Conservation (phyloP, 2,797 vertebrate species). For the Nannoperca obscura region DNA sequence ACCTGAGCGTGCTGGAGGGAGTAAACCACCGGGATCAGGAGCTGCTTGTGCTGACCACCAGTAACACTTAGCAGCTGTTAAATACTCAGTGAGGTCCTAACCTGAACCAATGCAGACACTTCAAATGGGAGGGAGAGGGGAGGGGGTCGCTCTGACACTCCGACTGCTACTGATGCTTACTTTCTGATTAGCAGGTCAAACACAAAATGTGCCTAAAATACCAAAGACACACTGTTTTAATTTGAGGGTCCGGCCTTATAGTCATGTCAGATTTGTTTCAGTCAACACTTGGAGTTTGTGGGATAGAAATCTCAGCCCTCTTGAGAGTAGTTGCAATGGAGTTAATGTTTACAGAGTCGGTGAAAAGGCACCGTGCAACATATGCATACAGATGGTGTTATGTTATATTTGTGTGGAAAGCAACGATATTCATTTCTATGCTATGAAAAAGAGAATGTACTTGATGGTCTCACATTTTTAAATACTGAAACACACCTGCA, state of each 20-base stretch:
- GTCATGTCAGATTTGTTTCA: conserved; percentile 59
- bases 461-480: neutral
- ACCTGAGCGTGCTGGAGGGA: conserved; percentile 15
- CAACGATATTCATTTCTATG: neutral
- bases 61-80: conserved; percentile 76
- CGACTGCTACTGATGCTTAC: conserved; percentile 69
- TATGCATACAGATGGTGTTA: conserved; percentile 9
- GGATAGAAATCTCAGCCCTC: conserved; percentile 37
- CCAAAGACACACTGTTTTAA: conserved; percentile 61
- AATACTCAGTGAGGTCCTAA: conserved; percentile 56
- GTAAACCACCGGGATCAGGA: conserved; percentile 51
- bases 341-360: conserved; percentile 27
- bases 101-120: conserved; percentile 64
- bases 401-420: conserved; percentile 2
- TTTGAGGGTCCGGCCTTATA: conserved; percentile 49
- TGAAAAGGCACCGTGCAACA: conserved; percentile 19
- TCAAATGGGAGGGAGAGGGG: conserved; percentile 33
- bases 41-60: conserved; percentile 58
- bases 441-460: neutral
- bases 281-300: conserved; percentile 44
- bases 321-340: conserved; percentile 9
- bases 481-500: neutral
- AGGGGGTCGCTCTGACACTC: conserved; percentile 32
- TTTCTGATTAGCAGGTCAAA: conserved; percentile 71
- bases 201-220: conserved; percentile 60